Percentiles rank a stretch among this genome's conserved stretches.
These are phyloP conservation scores for Drosophila fuyamai DNA, from an alignment of 1,140 invertebrate species.

Conservation along the genomic window DNA sequence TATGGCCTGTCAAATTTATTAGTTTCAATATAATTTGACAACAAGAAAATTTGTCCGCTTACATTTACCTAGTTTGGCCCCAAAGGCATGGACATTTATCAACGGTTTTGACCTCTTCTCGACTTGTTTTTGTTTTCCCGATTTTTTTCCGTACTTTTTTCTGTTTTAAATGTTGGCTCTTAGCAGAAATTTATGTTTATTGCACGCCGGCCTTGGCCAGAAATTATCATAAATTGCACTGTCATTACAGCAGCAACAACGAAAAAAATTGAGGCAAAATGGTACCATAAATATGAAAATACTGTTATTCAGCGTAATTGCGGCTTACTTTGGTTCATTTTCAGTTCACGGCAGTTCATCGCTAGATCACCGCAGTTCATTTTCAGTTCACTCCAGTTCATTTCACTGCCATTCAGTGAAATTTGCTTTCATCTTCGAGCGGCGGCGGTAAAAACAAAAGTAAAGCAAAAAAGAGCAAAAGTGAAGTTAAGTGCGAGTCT, in stretches of 20 bases:
- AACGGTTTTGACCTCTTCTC: slow-evolving; percentile 38
- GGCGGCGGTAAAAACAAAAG: slow-evolving; percentile 19
- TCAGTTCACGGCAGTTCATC: slow-evolving; percentile 39
- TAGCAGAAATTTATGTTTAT: slow-evolving; percentile 75
- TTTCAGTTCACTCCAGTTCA: slow-evolving; percentile 29
- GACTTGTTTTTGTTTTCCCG: slow-evolving; percentile 28
- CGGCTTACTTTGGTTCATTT: slow-evolving; percentile 42
- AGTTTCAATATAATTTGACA: slow-evolving; percentile 81
- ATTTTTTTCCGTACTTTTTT: slow-evolving; percentile 21
- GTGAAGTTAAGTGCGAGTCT: slow-evolving; percentile 28
- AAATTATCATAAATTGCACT: slow-evolving; percentile 79
- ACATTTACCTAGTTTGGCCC: slow-evolving; percentile 30
- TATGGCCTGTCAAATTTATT: slow-evolving; percentile 79
- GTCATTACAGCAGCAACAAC: slow-evolving; percentile 58
- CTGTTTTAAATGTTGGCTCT: slow-evolving; percentile 72
- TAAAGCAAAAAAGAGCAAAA: slow-evolving; percentile 8
- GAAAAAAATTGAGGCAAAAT: slow-evolving; percentile 40
- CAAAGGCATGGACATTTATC: slow-evolving; percentile 50
- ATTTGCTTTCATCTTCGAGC: slow-evolving; percentile 73
- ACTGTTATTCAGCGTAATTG: slow-evolving; percentile 40
- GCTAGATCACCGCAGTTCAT: slow-evolving; percentile 30
- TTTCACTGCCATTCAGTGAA: slow-evolving; percentile 46
- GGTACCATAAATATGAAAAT: slow-evolving; percentile 76
- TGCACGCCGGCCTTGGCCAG: slow-evolving; percentile 64
- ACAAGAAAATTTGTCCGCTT: slow-evolving; percentile 66